Base-by-base conservation (phyloP, 2,888 invertebrate species). In the Villa cingulata region DNA sequence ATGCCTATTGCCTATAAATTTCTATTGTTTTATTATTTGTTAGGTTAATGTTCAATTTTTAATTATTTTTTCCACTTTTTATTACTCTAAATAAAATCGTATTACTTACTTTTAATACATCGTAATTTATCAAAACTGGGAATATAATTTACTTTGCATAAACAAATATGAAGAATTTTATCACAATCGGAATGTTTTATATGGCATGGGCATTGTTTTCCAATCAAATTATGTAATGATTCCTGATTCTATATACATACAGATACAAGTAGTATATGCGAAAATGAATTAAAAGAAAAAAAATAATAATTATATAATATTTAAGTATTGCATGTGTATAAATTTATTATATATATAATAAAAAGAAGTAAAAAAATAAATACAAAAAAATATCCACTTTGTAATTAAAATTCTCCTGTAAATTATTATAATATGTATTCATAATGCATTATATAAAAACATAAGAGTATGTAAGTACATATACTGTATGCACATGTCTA, bases 71-170 rank as follows among this genome's bases (percentile, higher is more conserved):
- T n/a, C n/a, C n/a, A n/a, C n/a, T n/a, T n/a, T n/a, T n/a, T n/a
- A n/a, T n/a, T n/a, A n/a, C n/a, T n/a, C n/a, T n/a, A n/a, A n/a
- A n/a, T n/a, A n/a, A n/a, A n/a, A n/a, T n/a, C n/a, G n/a, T n/a
- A n/a, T n/a, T 49, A 57, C 56, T 56, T 54, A 62, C 57, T 52
- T 16, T 54, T 48, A 23, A 67, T 48, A 45, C 66, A 66, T 19
- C 68, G 59, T 32, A 66, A 57, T 7, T 53, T 57, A 48, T 66
- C 68, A 1, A 9, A 48, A 44, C 64, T 66, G 34, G 63, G 58
- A 15, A 60, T 40, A 40, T 54, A 56, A 17, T 50, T 46, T 5
- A 17, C 29, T 23, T 48, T 39, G 38, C 68, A 66, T 50, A 55
- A 59, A 48, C 66, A 66, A 43, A 59, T 56, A 9, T 61, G 45